A percentile compares a stretch with the other conserved stretches of the same genome.
Conservation (phyloP, 2,113 vertebrate genomes). For the Pavo muticus region DNA sequence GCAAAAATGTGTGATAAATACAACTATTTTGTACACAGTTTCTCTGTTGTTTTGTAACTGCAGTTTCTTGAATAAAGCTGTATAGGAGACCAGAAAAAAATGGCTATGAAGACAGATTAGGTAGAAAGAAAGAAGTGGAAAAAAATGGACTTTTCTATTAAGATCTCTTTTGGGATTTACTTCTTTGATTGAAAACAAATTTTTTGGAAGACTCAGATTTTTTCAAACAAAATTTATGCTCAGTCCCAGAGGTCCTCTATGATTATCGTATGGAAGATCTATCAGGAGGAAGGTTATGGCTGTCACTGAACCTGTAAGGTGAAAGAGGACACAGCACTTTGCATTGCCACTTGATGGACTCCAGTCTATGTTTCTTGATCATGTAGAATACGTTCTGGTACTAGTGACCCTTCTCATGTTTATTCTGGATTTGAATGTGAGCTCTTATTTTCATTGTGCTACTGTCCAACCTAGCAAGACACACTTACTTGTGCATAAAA, state of each 20-base stretch:
- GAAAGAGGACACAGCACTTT: not conserved
- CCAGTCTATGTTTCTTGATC: not conserved
- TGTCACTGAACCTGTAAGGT: not conserved
- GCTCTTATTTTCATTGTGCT: not conserved
- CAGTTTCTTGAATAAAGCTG: not conserved
- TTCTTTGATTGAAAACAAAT: not conserved
- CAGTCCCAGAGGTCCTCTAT: not conserved
- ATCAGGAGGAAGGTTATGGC: not conserved
- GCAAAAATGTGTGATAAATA: not conserved
- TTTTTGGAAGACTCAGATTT: not conserved
- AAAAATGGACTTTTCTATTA: not conserved
- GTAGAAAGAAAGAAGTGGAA: not conserved
- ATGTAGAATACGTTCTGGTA: not conserved
- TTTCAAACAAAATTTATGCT: not conserved
- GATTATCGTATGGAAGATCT: not conserved
- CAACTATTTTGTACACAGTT: not conserved
- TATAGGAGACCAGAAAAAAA: not conserved
- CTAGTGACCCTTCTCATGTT: not conserved
- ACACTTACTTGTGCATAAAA: not conserved
- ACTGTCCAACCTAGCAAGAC: not conserved
- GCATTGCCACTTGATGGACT: too few relatives aligned
- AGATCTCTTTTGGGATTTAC: not conserved
- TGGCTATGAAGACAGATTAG: not conserved
- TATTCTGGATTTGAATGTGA: not conserved
- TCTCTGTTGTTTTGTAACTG: not conserved